Base-by-base conservation (phyloP, 2,113 vertebrate species). In the Malurus cyaneus region DNA sequence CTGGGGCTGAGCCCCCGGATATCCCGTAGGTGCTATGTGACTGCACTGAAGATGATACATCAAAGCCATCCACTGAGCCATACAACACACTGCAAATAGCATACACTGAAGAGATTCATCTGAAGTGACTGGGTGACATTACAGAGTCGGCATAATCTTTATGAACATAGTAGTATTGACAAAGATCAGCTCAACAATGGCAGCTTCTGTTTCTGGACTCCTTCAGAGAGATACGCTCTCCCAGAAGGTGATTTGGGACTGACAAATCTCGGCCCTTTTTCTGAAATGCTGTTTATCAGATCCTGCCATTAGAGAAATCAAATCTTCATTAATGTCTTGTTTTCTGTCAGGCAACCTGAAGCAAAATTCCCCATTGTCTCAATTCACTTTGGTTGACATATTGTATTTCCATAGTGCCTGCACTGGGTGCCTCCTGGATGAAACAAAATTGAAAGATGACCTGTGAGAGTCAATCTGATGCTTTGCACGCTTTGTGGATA, bases 51-150 rank as follows among this genome's bases (percentile, higher is more conserved):
- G 29, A 84, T 14, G 11, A 77, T 12, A 62, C 8, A 70, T 18
- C 16, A 72, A 72, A 86, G n/a, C 10, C 0, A 0, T 12, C 9
- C 44, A 56, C 18, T 50, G 32, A 88, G 17, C 17, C 15, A 25
- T 39, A 39, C 39, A 39, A 20, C 15, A 65, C 18, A 50, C 18
- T 56, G 36, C 36, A 81, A 77, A 81, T 14, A 73, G 24, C 34
- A 59, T 8, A 16, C 25, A n/a, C 72, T 62, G 44, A 62, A 67
- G 52, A 92, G 25, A 73, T 42, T 60, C 0, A 42, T 56, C 41
- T 69, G 46, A 92, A 87, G 66, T 18, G 7, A 77, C 25, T 46
- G 31, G 18, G 62, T 16, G 47, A 65, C 24, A 44, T 59, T 69
- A 83, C 12, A 44, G 21, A 69, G 26, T 41, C 16, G 69, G 73